Evolutionary conservation across 2,888 invertebrate genomes (phyloP).

Genomic region (Molanna angustata): DNA sequence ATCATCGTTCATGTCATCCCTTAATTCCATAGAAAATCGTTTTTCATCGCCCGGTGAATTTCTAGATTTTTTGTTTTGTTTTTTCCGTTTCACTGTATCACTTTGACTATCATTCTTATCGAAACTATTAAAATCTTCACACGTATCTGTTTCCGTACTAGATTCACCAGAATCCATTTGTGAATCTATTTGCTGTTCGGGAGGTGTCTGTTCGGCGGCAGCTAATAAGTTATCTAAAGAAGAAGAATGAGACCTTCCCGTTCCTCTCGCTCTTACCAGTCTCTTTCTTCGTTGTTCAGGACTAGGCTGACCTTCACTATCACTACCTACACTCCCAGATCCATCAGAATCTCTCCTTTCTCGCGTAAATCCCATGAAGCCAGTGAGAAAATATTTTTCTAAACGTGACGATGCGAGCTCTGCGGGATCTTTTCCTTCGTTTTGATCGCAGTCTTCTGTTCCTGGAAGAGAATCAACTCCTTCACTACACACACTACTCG

Average conservation of each 20-base stretch:
- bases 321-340: constrained; percentile 85
- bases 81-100: constrained; percentile 81
- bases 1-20: constrained; percentile 59
- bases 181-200: constrained; percentile 43
- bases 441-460: constrained; percentile 53
- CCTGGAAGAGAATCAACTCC: constrained; percentile 71
- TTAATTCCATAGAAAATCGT: constrained; percentile 61
- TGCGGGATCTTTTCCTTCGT: constrained; percentile 60
- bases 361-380: constrained; percentile 78
- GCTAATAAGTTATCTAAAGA: constrained; percentile 76
- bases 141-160: constrained; percentile 71
- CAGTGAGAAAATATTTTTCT: constrained; percentile 86
- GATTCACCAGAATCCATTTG: constrained; percentile 59
- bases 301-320: constrained; percentile 84
- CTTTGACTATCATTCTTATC: constrained; percentile 73
- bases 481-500: constrained; percentile 83
- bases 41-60: constrained; percentile 62
- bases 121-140: constrained; percentile 64
- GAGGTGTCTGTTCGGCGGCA: constrained; percentile 52
- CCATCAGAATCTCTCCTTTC: constrained; percentile 78
- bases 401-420: constrained; percentile 80
- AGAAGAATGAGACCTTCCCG: constrained; percentile 78
- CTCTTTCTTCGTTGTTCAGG: constrained; percentile 82
- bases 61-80: constrained; percentile 68
- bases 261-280: constrained; percentile 76